Evolutionary conservation across 2,113 vertebrate genomes (phyloP).

Genomic region (Castor canadensis): DNA sequence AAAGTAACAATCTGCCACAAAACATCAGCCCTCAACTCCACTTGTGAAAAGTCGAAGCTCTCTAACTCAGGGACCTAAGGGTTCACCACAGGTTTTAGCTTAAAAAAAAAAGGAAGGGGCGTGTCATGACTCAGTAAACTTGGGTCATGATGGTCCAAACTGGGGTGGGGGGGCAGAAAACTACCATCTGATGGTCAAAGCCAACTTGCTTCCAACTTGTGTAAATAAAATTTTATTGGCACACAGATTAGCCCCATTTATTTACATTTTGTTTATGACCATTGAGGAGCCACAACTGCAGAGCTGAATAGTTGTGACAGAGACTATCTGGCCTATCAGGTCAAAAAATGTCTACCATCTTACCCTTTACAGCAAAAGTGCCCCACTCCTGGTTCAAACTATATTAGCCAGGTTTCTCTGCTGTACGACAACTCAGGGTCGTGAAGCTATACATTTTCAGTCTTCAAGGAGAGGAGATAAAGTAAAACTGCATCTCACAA

Average conservation of each 20-base stretch:
- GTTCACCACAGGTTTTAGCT: background rate
- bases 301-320: background rate
- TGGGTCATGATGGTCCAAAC: background rate
- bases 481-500: background rate
- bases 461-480: background rate
- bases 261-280: background rate
- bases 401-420: background rate
- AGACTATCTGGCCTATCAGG: background rate
- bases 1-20: background rate
- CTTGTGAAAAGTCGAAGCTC: background rate
- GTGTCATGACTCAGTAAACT: background rate
- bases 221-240: background rate
- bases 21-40: background rate
- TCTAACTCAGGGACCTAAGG: background rate
- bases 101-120: background rate
- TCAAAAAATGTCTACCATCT: background rate
- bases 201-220: background rate
- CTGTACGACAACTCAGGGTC: background rate
- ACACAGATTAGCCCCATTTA: background rate
- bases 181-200: background rate
- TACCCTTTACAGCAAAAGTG: background rate
- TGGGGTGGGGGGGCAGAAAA: background rate
- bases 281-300: background rate
- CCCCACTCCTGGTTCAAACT: background rate
- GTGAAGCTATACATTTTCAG: background rate